A percentile compares a stretch with the other conserved stretches of the same genome.
These are phyloP conservation scores for Calliopsis andreniformis DNA, from an alignment of 1,140 invertebrate genomes.

Conservation along the genomic window DNA sequence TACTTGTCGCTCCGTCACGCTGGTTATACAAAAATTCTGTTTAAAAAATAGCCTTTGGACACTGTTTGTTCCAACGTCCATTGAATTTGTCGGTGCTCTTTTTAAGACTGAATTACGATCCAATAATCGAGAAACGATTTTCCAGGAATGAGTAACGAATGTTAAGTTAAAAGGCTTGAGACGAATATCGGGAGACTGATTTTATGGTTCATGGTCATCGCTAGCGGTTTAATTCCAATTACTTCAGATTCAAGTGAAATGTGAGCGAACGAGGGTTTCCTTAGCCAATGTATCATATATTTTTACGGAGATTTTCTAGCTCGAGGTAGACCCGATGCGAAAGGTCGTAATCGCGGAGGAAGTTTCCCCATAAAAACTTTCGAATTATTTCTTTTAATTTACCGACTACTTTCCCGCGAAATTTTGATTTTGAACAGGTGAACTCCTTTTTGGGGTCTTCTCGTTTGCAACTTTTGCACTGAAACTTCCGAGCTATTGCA, in stretches of 20 bases:
- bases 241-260: not conserved
- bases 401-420: too few relatives aligned
- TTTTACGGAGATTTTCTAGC: slow-evolving; percentile 1
- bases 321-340: too few relatives aligned
- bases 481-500: not conserved
- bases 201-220: too few relatives aligned
- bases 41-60: not conserved
- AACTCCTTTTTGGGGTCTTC: not conserved
- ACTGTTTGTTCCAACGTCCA: not conserved
- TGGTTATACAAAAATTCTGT: not conserved
- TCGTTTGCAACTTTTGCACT: not conserved
- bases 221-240: not conserved
- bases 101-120: not conserved
- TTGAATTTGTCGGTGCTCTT: not conserved
- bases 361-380: slow-evolving; percentile 11
- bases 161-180: not conserved
- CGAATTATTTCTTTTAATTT: slow-evolving; percentile 6
- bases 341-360: not conserved
- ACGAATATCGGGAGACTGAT: too few relatives aligned
- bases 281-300: not conserved
- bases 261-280: not conserved
- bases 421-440: not conserved
- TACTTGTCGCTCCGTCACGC: not conserved
- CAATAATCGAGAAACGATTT: not conserved
- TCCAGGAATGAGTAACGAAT: too few relatives aligned